Conservation (phyloP, 2,888 invertebrate genomes). For the Papilio demoleus region DNA sequence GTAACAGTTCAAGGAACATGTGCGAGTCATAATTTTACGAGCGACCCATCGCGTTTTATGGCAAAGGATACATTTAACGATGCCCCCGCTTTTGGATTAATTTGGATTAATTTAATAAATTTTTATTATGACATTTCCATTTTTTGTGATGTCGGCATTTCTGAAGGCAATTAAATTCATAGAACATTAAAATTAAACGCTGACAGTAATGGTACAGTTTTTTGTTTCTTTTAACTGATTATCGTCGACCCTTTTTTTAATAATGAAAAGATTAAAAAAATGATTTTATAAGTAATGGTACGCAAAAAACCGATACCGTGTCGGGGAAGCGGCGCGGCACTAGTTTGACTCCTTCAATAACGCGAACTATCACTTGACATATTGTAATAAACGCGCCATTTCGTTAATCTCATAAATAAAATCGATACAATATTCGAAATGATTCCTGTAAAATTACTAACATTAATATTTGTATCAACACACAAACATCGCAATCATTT, state of each 20-base stretch:
- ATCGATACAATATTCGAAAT: too few species aligned
- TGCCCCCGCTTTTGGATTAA: conserved; percentile 57
- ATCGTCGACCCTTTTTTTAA: neutral
- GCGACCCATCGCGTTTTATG: conserved; percentile 62
- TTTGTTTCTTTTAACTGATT: neutral
- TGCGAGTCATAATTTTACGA: conserved; percentile 60
- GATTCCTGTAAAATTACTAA: neutral
- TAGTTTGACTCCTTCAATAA: too few species aligned
- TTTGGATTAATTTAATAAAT: conserved; percentile 75
- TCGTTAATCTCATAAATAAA: too few species aligned
- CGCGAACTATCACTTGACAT: too few species aligned
- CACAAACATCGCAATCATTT: neutral
- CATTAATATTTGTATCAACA: neutral
- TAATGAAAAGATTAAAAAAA: neutral
- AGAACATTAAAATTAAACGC: conserved; percentile 31
- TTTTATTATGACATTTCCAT: conserved; percentile 34
- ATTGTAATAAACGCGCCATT: too few species aligned
- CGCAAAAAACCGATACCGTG: too few species aligned
- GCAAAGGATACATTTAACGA: conserved; percentile 62
- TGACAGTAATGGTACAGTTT: conserved; percentile 1
- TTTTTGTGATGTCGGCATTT: conserved; percentile 38
- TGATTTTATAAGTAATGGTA: neutral
- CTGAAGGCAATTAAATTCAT: conserved; percentile 35
- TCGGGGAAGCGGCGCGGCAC: too few species aligned
- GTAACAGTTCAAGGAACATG: conserved; percentile 39